Evolutionary conservation across 2,888 invertebrate genomes (phyloP).

Genomic region (Cenopis cana): DNA sequence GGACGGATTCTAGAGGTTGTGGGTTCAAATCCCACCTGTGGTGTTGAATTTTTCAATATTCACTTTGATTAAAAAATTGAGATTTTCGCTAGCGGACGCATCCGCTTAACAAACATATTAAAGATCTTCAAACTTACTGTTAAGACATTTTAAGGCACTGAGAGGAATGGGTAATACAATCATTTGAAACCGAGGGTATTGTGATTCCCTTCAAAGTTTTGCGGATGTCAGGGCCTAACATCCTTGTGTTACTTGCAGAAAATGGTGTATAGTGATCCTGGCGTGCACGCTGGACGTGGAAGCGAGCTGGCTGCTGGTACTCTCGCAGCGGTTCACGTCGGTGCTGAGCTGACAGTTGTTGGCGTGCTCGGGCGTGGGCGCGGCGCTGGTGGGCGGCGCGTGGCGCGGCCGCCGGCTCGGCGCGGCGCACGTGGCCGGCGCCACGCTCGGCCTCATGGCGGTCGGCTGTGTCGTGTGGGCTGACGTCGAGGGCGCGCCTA

Average conservation of each 20-base stretch:
- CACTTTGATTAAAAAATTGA: too few species aligned
- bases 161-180: too few species aligned
- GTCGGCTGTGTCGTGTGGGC: slow-evolving; percentile 94
- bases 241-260: slow-evolving; percentile 61
- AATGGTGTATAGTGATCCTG: slow-evolving; percentile 90
- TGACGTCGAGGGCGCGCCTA: slow-evolving; percentile 90
- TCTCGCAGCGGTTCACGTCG: slow-evolving; percentile 88
- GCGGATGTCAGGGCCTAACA: too few species aligned
- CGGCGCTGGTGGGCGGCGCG: slow-evolving; percentile 91
- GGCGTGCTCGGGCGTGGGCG: slow-evolving; percentile 94
- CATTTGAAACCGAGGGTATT: too few species aligned
- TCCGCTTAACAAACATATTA: too few species aligned
- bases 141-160: too few species aligned
- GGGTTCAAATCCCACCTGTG: too few species aligned
- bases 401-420: slow-evolving; percentile 91
- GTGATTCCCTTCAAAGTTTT: too few species aligned
- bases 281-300: slow-evolving; percentile 94
- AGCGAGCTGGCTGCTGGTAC: slow-evolving; percentile 92
- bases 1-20: too few species aligned
- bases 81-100: too few species aligned
- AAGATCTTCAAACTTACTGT: too few species aligned
- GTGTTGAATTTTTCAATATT: too few species aligned
- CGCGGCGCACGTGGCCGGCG: slow-evolving; percentile 91
- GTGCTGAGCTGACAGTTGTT: slow-evolving; percentile 89
- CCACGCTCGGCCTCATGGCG: slow-evolving; percentile 91